Evolutionary conservation across 2,888 invertebrate species (phyloP).

Genomic region (Andrena trimmerana): DNA sequence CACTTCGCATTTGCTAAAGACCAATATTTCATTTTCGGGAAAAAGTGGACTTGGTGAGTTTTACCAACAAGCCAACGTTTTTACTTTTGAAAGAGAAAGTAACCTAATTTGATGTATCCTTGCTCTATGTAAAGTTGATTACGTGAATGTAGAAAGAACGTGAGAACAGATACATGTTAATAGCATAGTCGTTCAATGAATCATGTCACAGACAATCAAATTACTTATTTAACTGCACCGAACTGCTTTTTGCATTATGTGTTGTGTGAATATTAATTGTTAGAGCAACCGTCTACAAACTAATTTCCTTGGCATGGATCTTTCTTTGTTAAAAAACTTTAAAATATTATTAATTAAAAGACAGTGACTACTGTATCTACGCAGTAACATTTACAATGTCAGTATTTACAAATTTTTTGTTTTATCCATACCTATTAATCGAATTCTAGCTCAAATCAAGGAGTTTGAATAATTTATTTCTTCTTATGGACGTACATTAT

Average conservation of each 20-base stretch:
- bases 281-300: conserved; percentile 24
- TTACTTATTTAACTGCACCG: conserved; percentile 5
- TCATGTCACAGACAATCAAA: conserved; percentile 20
- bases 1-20: too few species aligned
- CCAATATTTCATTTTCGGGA: too few species aligned
- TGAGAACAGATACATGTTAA: neutral
- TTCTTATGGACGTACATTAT: too few species aligned
- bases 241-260: conserved; percentile 23
- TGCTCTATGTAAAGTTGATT: neutral
- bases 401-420: too few species aligned
- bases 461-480: too few species aligned
- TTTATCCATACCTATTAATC: too few species aligned
- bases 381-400: too few species aligned
- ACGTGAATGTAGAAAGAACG: conserved; percentile 7
- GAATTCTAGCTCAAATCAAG: too few species aligned
- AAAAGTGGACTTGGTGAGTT: too few species aligned
- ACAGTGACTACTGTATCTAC: too few species aligned
- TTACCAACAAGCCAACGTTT: too few species aligned
- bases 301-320: conserved; percentile 45
- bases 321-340: conserved; percentile 7
- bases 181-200: conserved; percentile 18
- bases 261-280: conserved; percentile 16
- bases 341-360: too few species aligned
- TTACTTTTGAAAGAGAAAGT: neutral
- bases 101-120: neutral